Percentiles rank a stretch among this genome's conserved stretches.
Conservation (phyloP, 2,888 invertebrate genomes). For the Mesodorylaimus sp. region DNA sequence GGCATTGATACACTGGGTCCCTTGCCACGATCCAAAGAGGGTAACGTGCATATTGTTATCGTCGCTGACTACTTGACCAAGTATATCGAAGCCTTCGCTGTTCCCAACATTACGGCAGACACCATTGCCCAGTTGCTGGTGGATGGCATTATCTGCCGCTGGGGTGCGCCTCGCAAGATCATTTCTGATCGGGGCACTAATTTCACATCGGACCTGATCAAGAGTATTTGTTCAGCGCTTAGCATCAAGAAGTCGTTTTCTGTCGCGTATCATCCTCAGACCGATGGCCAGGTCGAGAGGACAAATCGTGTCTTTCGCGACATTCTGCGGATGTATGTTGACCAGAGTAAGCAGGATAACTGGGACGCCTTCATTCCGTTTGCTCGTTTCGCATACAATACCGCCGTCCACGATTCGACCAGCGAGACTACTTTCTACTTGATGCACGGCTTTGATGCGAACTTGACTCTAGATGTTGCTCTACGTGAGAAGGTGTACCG, state of each 20-base stretch:
- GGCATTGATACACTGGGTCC: slow-evolving; percentile 17
- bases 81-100: slow-evolving; percentile 18
- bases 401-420: slow-evolving; percentile 14
- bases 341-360: slow-evolving; percentile 14
- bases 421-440: slow-evolving; percentile 14
- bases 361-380: slow-evolving; percentile 20
- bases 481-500: no score
- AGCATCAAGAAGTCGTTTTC: background rate
- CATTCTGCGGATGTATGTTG: slow-evolving; percentile 16
- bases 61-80: slow-evolving; percentile 15
- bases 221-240: background rate
- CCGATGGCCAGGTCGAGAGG: slow-evolving; percentile 14
- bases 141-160: background rate
- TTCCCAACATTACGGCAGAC: slow-evolving; percentile 22
- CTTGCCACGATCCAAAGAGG: slow-evolving; percentile 11
- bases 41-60: slow-evolving; percentile 16
- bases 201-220: background rate
- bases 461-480: slow-evolving; percentile 12
- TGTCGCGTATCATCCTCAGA: slow-evolving; percentile 12
- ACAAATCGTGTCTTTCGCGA: slow-evolving; percentile 14
- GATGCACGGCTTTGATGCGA: slow-evolving; percentile 12
- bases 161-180: background rate
- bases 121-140: slow-evolving; percentile 20
- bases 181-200: background rate
- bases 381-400: slow-evolving; percentile 17